Evolutionary conservation across 2,888 invertebrate species (phyloP).

Genomic region (Latrodectus elegans): DNA sequence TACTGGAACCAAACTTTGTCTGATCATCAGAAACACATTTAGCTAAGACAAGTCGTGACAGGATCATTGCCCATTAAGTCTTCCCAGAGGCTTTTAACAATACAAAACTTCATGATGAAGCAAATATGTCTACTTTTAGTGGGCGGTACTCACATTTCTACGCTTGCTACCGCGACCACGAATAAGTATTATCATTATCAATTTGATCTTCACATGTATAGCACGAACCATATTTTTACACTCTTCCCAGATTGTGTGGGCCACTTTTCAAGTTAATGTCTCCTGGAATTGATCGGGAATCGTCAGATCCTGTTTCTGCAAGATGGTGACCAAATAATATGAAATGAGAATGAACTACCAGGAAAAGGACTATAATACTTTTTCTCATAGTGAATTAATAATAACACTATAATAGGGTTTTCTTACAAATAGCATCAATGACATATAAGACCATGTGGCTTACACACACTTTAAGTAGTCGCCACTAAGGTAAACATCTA

Average conservation of each 20-base stretch:
- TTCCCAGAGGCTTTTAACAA: slow-evolving; percentile 51
- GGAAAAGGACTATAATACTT: too few species aligned
- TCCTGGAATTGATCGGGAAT: too few species aligned
- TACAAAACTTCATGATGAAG: slow-evolving; percentile 49
- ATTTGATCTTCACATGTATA: slow-evolving; percentile 62
- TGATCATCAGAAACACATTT: slow-evolving; percentile 69
- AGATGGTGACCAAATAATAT: too few species aligned
- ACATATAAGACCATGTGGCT: too few species aligned
- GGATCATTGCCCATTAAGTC: slow-evolving; percentile 58
- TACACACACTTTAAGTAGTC: too few species aligned
- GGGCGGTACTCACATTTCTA: slow-evolving; percentile 57
- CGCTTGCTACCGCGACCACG: slow-evolving; percentile 53
- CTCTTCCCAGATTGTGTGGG: neutral
- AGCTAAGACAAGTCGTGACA: slow-evolving; percentile 59
- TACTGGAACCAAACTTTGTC: slow-evolving; percentile 61
- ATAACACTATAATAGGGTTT: too few species aligned
- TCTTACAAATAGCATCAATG: too few species aligned
- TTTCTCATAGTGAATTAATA: too few species aligned
- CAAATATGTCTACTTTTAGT: slow-evolving; percentile 60
- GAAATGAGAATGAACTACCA: too few species aligned
- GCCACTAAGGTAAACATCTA: too few species aligned
- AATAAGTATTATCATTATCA: slow-evolving; percentile 65
- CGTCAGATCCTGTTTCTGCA: too few species aligned
- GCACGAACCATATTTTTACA: slow-evolving; percentile 41
- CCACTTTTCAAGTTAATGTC: too few species aligned